These are phyloP conservation scores for Psylliodes chrysocephalus DNA, from an alignment of 2,888 invertebrate genomes.

Conservation along the genomic window DNA sequence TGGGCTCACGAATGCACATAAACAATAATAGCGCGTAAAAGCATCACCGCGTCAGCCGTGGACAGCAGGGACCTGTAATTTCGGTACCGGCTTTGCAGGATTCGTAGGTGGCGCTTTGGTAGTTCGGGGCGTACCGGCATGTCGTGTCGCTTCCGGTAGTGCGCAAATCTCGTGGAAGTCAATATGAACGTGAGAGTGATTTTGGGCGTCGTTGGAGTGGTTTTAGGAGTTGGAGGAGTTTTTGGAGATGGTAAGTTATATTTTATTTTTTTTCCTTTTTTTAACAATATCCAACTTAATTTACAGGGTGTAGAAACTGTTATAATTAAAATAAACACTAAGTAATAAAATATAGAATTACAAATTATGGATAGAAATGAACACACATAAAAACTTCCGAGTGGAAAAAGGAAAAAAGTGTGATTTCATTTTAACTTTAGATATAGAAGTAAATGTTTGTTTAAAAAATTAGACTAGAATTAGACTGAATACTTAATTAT, in stretches of 20 bases:
- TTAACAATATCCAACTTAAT: too few relatives aligned
- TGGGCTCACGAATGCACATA: constrained; percentile 40
- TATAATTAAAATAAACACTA: too few relatives aligned
- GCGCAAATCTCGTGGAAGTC: constrained; percentile 26
- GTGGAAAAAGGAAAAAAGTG: too few relatives aligned
- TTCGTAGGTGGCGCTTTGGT: constrained; percentile 11
- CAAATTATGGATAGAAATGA: too few relatives aligned
- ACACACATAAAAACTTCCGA: too few relatives aligned
- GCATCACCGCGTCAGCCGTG: neutral
- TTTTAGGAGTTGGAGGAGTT: constrained; percentile 1
- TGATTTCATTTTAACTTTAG: too few relatives aligned
- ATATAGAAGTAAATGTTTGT: too few relatives aligned
- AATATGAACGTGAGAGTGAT: constrained; percentile 20
- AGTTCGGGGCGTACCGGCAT: constrained; percentile 42
- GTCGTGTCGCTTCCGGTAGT: constrained; percentile 50
- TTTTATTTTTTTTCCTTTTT: neutral
- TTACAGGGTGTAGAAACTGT: too few relatives aligned
- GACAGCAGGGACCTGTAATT: neutral
- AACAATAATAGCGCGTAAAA: constrained; percentile 13
- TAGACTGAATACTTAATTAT: too few relatives aligned
- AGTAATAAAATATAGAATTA: too few relatives aligned
- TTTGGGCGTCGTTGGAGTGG: constrained; percentile 8
- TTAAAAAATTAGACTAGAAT: too few relatives aligned
- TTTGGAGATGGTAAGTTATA: constrained; percentile 22
- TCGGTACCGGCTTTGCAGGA: neutral